These are phyloP conservation scores for Gadus chalcogrammus DNA, from an alignment of 2,113 vertebrate genomes.

Conservation along the genomic window DNA sequence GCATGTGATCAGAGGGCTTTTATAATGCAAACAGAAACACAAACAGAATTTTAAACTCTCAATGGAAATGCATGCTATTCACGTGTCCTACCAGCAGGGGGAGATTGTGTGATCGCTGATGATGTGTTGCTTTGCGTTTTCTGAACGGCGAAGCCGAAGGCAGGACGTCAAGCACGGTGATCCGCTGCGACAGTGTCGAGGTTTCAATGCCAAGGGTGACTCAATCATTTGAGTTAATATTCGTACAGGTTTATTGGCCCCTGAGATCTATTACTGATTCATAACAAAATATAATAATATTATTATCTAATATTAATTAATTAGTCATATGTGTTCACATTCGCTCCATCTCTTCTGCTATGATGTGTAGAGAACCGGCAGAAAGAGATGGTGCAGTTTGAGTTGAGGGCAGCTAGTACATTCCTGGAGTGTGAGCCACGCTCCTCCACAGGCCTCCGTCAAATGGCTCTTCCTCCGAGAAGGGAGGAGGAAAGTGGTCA, in stretches of 20 bases:
- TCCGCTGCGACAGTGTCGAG: conserved; percentile 91
- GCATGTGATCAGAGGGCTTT: too few relatives aligned
- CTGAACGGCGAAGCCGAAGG: conserved; percentile 87
- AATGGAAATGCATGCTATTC: too few relatives aligned
- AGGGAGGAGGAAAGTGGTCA: conserved; percentile 74
- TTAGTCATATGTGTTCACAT: not conserved
- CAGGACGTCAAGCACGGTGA: conserved; percentile 93
- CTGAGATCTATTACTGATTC: not conserved
- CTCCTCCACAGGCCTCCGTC: conserved; percentile 77
- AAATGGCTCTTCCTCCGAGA: conserved; percentile 81
- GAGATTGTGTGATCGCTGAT: not conserved
- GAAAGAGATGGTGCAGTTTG: conserved; percentile 78
- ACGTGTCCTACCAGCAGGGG: not conserved
- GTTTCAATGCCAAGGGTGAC: conserved; percentile 91
- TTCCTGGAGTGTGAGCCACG: conserved; percentile 81
- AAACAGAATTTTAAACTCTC: too few relatives aligned
- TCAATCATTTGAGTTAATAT: not conserved
- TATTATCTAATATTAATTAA: not conserved
- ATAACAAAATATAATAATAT: too few relatives aligned
- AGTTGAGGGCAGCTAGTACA: conserved; percentile 79
- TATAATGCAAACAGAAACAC: too few relatives aligned
- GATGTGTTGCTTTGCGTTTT: not conserved
- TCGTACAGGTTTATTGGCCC: not conserved
- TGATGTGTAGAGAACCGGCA: conserved; percentile 76
- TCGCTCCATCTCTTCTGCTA: not conserved